Conservation (phyloP, 2,888 invertebrate genomes). For the Rhamnusium bicolor region DNA sequence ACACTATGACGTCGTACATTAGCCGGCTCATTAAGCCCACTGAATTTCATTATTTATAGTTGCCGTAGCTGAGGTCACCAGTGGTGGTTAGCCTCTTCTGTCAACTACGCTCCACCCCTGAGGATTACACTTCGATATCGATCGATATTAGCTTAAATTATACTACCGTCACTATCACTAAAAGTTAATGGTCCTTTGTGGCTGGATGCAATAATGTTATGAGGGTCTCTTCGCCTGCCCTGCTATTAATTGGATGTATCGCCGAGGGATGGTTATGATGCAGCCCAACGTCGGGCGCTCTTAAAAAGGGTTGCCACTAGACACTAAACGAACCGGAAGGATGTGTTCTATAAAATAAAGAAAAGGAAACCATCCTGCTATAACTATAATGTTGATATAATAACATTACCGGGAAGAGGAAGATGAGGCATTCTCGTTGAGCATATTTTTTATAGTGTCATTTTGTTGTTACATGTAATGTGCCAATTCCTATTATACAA, state of each 20-base stretch:
- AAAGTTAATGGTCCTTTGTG: slow-evolving; percentile 65
- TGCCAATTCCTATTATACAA: too few relatives aligned
- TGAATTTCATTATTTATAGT: slow-evolving; percentile 60
- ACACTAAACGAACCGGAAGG: slow-evolving; percentile 15
- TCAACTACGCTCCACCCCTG: slow-evolving; percentile 51
- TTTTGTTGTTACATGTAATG: too few relatives aligned
- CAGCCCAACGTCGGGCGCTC: not conserved
- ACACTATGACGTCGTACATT: slow-evolving; percentile 42
- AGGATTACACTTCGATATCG: slow-evolving; percentile 57
- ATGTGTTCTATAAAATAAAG: not conserved
- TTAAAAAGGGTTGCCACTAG: not conserved
- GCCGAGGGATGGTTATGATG: slow-evolving; percentile 42
- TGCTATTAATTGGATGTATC: slow-evolving; percentile 54
- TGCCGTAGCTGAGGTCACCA: slow-evolving; percentile 52
- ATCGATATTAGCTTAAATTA: slow-evolving; percentile 61
- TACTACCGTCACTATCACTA: slow-evolving; percentile 59
- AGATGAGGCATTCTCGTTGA: not conserved
- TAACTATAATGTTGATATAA: slow-evolving; percentile 7
- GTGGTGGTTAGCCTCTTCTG: slow-evolving; percentile 59
- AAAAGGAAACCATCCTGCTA: not conserved
- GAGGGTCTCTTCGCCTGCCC: slow-evolving; percentile 54
- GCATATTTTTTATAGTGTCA: too few relatives aligned
- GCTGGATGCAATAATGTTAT: slow-evolving; percentile 61
- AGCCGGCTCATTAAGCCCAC: slow-evolving; percentile 59
- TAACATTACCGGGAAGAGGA: not conserved